Evolutionary conservation across 37 sponge, comb jelly and placozoan genomes (phyloP), one percentile per base, ranked within the genome.

Genomic region (Geodia barretti): DNA sequence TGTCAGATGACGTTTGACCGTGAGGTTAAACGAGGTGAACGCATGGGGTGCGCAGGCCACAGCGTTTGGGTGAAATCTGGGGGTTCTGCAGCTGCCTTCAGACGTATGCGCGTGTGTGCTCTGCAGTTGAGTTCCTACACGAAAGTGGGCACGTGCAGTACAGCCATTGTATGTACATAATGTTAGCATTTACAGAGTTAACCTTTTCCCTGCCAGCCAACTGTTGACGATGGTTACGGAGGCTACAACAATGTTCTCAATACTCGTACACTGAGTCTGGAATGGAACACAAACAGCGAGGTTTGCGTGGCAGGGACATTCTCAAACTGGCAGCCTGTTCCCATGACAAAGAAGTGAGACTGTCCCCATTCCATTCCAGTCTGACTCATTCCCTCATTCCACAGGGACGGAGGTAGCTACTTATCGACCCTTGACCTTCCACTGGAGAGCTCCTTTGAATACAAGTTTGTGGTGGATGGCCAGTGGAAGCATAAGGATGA

Each of bases 381-480:
- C 54, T 47, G 14, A 47, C 54, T 47, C n/a, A n/a, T n/a, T n/a
- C n/a, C n/a, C n/a, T n/a, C n/a, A n/a, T n/a, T n/a, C n/a, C n/a
- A n/a, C 41, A 72, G 72, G 21, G 20, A 36, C 25, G 42, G 19
- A 25, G 38, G 65, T 25, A 34, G 20, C 34, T 77, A 26, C 63
- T 64, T 26, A 41, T 64, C 37, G 24, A 61, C 33, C 2, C 37
- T 72, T 1, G 25, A 37, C 39, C 72, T 72, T 23, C 72, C 78
- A 5, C 7, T 24, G 19, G 35, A 63, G 81, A 30, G 41, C 37
- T 54, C 69, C 70, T 47, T 47, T 41, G 62, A 64, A 42, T 81
- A 81, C 72, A 81, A 69, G 70, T 70, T 72, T 36, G 36, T 69
- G 3, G 72, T 81, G 21, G 63, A 81, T 65, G 70, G 70, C 3